phyloP scores from a whole-genome alignment of 2,888 invertebrate species.

The Lithophane semibrunnea region DNA sequence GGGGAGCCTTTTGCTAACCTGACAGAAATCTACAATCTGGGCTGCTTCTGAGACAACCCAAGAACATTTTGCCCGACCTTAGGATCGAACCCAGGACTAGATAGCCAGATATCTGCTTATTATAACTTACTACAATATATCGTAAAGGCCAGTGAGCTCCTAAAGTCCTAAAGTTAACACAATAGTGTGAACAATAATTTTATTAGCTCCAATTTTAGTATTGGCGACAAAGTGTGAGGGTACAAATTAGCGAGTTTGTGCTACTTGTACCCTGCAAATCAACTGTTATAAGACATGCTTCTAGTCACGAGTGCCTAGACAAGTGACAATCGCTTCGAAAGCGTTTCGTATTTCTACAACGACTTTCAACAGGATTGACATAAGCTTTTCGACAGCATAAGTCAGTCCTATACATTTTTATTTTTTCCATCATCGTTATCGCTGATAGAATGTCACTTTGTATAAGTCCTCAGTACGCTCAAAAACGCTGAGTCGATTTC shows the following conservation, averaged over 20 bases:
- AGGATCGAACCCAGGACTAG: neutral
- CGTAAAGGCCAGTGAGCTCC: neutral
- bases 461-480: neutral
- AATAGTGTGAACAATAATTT: neutral
- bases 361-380: no score
- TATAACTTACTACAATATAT: neutral
- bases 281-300: neutral
- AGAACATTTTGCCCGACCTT: neutral
- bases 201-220: neutral
- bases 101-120: neutral
- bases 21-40: neutral
- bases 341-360: no score
- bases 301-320: no score
- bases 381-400: no score
- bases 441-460: no score
- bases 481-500: neutral
- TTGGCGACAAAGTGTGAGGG: neutral
- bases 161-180: neutral
- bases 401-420: no score
- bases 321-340: no score
- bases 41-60: neutral
- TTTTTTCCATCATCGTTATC: no score
- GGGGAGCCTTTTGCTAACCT: neutral
- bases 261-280: neutral
- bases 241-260: neutral